Percentiles rank a stretch among this genome's conserved stretches.
These are phyloP conservation scores for Hybos culiciformis DNA, from an alignment of 2,888 invertebrate species.

Conservation along the genomic window DNA sequence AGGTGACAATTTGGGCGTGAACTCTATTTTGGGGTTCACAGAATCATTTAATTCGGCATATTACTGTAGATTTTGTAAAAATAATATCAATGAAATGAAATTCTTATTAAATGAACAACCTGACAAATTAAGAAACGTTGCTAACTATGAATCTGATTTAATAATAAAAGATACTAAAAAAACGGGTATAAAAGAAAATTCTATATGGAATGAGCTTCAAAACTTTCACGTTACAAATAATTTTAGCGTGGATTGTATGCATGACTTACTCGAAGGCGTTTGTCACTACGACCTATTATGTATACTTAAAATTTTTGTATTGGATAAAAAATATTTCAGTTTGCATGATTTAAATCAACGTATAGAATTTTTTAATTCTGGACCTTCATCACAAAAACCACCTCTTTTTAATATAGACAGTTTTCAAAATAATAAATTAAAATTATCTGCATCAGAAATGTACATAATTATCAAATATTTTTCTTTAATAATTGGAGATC, in stretches of 20 bases:
- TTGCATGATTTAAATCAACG: neutral
- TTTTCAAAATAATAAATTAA: neutral
- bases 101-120: neutral
- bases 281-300: conserved; percentile 5
- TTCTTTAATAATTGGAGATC: neutral
- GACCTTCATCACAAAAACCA: neutral
- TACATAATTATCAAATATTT: neutral
- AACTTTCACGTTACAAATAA: conserved; percentile 13
- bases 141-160: neutral
- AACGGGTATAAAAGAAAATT: conserved; percentile 11
- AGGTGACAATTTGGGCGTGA: neutral
- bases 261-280: conserved; percentile 10
- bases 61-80: neutral
- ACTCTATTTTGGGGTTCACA: neutral
- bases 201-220: conserved; percentile 12
- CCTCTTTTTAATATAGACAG: neutral
- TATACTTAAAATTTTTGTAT: conserved; percentile 8
- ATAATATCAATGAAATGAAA: neutral
- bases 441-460: neutral
- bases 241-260: conserved; percentile 12
- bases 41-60: neutral
- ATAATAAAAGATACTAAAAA: neutral
- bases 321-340: conserved; percentile 1
- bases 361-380: conserved; percentile 1
- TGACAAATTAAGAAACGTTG: neutral